Conservation (phyloP, 2,888 invertebrate genomes). For the Phorcus lineatus region DNA sequence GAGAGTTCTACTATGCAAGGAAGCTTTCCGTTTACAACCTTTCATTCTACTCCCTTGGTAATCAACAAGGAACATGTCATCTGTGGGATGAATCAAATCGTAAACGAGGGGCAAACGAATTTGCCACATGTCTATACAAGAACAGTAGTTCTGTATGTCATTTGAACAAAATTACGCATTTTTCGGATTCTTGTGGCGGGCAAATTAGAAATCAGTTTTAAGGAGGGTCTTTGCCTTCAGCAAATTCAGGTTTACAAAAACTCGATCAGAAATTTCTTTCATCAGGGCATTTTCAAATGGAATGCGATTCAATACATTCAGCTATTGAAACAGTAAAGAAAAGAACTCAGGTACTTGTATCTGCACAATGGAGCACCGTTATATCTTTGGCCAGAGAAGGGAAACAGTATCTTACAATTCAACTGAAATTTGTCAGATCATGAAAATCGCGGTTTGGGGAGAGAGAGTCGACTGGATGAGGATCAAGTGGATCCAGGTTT, state of each 20-base stretch:
- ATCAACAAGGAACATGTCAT: no score
- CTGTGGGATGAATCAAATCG: constrained; percentile 24
- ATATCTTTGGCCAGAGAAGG: no score
- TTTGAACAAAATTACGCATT: background rate
- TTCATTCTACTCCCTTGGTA: constrained; percentile 22
- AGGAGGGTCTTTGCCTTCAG: background rate
- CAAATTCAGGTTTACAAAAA: no score
- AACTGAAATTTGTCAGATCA: background rate
- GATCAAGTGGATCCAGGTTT: background rate
- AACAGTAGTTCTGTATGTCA: background rate
- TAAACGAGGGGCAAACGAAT: constrained; percentile 6
- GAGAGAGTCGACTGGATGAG: background rate
- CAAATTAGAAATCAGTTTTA: constrained; percentile 17
- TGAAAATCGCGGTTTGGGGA: background rate
- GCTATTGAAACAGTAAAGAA: background rate
- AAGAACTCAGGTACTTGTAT: background rate
- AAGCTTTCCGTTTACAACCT: constrained; percentile 25
- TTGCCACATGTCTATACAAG: background rate
- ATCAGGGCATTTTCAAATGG: no score
- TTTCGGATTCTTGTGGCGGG: no score
- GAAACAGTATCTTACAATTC: no score
- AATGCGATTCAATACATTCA: no score
- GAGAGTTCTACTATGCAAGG: no score
- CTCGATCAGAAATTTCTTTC: no score
- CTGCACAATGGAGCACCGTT: no score